Conservation (phyloP, 2,888 invertebrate species). For the Elmis aenea region DNA sequence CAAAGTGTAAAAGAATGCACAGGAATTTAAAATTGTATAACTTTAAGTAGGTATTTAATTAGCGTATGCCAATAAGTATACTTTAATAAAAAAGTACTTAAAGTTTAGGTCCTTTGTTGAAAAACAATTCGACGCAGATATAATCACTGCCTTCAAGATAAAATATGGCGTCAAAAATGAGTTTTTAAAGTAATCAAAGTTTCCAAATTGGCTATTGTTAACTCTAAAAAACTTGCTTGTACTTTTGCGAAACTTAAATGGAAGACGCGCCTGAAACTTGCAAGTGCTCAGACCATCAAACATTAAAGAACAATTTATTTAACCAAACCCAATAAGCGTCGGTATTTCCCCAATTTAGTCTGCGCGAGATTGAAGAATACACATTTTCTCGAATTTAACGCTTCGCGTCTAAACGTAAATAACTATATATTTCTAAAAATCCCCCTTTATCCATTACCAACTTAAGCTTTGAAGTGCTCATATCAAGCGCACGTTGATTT, state of each 20-base stretch:
- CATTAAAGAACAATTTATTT: constrained; percentile 33
- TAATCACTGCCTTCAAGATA: no score
- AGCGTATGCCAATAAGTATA: no score
- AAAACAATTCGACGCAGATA: no score
- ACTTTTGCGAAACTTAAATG: constrained; percentile 18
- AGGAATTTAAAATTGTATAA: no score
- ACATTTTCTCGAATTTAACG: constrained; percentile 24
- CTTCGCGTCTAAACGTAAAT: constrained; percentile 31
- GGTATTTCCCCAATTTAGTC: constrained; percentile 27
- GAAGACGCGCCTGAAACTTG: constrained; percentile 12
- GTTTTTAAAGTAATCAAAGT: constrained; percentile 41
- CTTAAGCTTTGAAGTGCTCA: constrained; percentile 34
- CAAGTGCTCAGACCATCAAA: no score
- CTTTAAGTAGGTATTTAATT: no score
- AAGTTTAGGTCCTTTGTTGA: no score
- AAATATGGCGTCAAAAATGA: constrained; percentile 22
- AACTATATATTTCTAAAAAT: constrained; percentile 33
- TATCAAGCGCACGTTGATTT: constrained; percentile 34
- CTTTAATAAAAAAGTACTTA: no score
- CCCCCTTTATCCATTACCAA: constrained; percentile 29
- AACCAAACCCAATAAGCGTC: constrained; percentile 22
- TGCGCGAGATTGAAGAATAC: constrained; percentile 29
- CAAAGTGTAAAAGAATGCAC: no score
- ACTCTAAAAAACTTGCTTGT: constrained; percentile 16
- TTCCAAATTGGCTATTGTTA: constrained; percentile 42